Conservation (phyloP, 2,797 vertebrate genomes). For the Nyctibius grandis region DNA sequence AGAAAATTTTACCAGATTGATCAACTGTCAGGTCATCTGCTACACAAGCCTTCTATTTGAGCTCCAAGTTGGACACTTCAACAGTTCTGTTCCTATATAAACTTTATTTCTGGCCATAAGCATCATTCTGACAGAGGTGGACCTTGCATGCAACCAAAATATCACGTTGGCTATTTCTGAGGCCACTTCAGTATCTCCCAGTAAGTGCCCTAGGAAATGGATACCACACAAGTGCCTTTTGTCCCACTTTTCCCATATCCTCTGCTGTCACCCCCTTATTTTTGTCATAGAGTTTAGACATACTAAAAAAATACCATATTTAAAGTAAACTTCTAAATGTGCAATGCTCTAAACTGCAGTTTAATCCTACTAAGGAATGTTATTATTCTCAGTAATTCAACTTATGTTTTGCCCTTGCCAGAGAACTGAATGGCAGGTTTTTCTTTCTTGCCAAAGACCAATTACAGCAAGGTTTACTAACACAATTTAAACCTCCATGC, state of each 20-base stretch:
- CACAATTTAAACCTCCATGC: conserved; percentile 46
- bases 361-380: conserved; percentile 2
- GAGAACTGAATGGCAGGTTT: conserved; percentile 44
- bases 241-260: background rate
- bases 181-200: background rate
- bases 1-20: background rate
- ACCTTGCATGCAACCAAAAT: background rate
- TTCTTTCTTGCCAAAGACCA: conserved; percentile 28
- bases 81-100: background rate
- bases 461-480: conserved; percentile 64
- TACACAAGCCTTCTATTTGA: background rate
- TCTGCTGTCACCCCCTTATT: background rate
- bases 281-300: background rate
- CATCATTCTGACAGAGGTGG: background rate
- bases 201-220: background rate
- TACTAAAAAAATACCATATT: background rate
- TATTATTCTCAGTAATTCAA: conserved; percentile 24
- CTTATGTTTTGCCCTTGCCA: conserved; percentile 27
- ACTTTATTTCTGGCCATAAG: background rate
- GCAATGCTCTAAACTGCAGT: background rate
- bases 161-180: background rate
- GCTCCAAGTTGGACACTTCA: background rate
- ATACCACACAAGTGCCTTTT: background rate
- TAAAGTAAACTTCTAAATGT: background rate
- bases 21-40: background rate